Conservation (phyloP, 1,140 invertebrate species). For the Ceratoteleas bidentatus region DNA sequence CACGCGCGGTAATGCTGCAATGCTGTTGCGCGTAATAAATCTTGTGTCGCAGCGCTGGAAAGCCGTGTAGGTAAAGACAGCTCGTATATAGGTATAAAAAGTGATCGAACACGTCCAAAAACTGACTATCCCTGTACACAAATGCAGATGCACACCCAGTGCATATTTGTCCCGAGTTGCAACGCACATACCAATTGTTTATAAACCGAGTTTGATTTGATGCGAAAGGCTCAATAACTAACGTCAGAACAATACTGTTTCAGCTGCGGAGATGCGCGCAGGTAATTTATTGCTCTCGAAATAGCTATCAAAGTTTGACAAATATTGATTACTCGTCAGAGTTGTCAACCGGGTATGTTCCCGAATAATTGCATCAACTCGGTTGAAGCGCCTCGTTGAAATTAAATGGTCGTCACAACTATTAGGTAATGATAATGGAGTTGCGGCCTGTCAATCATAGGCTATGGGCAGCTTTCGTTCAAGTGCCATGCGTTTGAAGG, state of each 20-base stretch:
- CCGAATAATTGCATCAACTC: conserved; percentile 8
- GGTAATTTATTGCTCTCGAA: conserved; percentile 30
- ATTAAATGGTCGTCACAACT: neutral
- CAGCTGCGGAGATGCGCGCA: neutral
- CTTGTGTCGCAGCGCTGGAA: too few relatives aligned
- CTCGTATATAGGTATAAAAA: too few relatives aligned
- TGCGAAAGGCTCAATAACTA: conserved; percentile 13
- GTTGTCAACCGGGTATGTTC: conserved; percentile 22
- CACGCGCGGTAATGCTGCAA: too few relatives aligned
- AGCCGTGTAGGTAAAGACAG: too few relatives aligned
- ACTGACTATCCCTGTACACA: too few relatives aligned
- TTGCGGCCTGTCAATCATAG: conserved; percentile 11
- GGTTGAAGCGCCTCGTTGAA: neutral
- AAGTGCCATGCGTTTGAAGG: conserved; percentile 37
- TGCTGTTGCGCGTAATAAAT: too few relatives aligned
- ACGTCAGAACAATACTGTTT: conserved; percentile 24
- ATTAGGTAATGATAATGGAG: conserved; percentile 9
- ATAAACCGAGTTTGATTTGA: conserved; percentile 36
- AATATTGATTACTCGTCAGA: conserved; percentile 38
- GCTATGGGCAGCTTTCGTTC: conserved; percentile 23
- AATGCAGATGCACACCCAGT: too few relatives aligned
- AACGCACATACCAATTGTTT: conserved; percentile 5
- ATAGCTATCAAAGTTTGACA: conserved; percentile 16
- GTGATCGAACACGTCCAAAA: too few relatives aligned
- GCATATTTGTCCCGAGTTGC: neutral